phyloP scores from a whole-genome alignment of 2,888 invertebrate genomes.

The Eulithis prunata region DNA sequence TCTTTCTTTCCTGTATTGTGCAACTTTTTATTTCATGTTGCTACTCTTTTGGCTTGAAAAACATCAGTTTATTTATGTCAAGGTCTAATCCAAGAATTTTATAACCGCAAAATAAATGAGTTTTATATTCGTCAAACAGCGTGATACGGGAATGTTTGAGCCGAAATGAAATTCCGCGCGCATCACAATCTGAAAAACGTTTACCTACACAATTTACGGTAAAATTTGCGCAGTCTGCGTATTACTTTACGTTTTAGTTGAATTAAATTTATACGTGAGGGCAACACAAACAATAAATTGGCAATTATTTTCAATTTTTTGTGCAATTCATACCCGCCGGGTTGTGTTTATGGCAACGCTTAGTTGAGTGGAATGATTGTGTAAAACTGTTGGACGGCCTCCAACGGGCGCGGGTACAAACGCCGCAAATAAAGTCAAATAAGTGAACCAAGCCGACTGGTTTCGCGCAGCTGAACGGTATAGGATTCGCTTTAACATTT shows the following conservation, averaged over 20 bases:
- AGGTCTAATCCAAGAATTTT: slow-evolving; percentile 21
- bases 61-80: slow-evolving; percentile 21
- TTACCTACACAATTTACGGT: slow-evolving; percentile 31
- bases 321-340: slow-evolving; percentile 81
- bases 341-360: slow-evolving; percentile 82
- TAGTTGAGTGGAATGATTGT: slow-evolving; percentile 85
- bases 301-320: slow-evolving; percentile 81
- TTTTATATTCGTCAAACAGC: slow-evolving; percentile 23
- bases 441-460: slow-evolving; percentile 68
- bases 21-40: not conserved
- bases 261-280: slow-evolving; percentile 65
- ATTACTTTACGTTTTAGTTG: slow-evolving; percentile 27
- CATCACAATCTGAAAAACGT: slow-evolving; percentile 31
- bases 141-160: slow-evolving; percentile 24
- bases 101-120: slow-evolving; percentile 30
- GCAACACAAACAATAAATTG: slow-evolving; percentile 68
- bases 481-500: slow-evolving; percentile 10
- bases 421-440: slow-evolving; percentile 81
- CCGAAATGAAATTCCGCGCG: slow-evolving; percentile 31
- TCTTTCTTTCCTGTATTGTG: not conserved
- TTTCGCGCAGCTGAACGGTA: slow-evolving; percentile 25
- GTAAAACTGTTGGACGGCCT: slow-evolving; percentile 81
- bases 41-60: slow-evolving; percentile 35
- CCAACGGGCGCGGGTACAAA: slow-evolving; percentile 76
- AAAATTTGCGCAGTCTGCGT: slow-evolving; percentile 19